Conservation (phyloP, 2,888 invertebrate species). For the Cryptus viduatorius region DNA sequence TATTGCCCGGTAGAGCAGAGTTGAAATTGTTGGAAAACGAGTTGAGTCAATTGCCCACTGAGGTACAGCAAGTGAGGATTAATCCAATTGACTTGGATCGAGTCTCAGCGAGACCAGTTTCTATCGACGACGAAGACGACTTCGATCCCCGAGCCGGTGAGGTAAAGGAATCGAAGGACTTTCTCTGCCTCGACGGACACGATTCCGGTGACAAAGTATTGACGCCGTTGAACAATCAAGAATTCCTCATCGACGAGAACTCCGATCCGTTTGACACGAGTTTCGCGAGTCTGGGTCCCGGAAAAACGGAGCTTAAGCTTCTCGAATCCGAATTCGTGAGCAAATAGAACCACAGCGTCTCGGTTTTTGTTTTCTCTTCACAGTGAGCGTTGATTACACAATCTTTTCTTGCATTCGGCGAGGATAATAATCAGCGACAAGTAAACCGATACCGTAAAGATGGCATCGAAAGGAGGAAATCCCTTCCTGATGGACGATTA, state of each 20-base stretch:
- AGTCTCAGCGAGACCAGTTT: slow-evolving; percentile 51
- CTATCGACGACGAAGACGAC: slow-evolving; percentile 79
- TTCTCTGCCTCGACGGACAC: slow-evolving; percentile 86
- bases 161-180: slow-evolving; percentile 81
- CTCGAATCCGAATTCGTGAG: slow-evolving; percentile 91
- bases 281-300: slow-evolving; percentile 91
- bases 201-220: slow-evolving; percentile 84
- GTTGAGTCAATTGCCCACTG: slow-evolving; percentile 87
- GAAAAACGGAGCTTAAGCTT: slow-evolving; percentile 91
- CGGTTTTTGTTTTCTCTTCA: background rate
- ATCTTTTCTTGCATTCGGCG: too few relatives aligned
- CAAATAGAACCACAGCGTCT: slow-evolving; percentile 70
- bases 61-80: slow-evolving; percentile 80
- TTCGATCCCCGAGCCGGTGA: slow-evolving; percentile 86
- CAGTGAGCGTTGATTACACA: background rate
- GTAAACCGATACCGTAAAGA: slow-evolving; percentile 74
- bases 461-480: slow-evolving; percentile 89
- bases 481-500: slow-evolving; percentile 92
- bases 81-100: slow-evolving; percentile 74
- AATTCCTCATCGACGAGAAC: slow-evolving; percentile 84
- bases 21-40: slow-evolving; percentile 92
- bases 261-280: slow-evolving; percentile 95
- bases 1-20: slow-evolving; percentile 92
- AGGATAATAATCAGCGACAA: slow-evolving; percentile 1
- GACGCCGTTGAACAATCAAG: slow-evolving; percentile 83